These are phyloP conservation scores for Cosmia trapezina DNA, from an alignment of 2,888 invertebrate species.

Conservation along the genomic window DNA sequence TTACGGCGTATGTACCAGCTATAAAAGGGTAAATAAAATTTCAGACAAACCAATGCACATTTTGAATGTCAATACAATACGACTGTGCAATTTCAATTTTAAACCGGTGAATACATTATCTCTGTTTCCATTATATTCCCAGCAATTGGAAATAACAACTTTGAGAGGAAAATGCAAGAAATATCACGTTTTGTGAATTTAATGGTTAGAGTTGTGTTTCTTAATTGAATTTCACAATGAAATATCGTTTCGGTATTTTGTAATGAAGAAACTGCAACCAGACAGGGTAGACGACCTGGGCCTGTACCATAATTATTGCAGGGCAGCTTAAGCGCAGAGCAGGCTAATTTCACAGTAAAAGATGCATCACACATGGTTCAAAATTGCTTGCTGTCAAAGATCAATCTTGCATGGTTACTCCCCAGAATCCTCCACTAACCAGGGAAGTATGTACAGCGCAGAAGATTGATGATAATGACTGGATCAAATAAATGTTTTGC, in stretches of 20 bases:
- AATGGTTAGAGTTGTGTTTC: constrained; percentile 13
- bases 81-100: constrained; percentile 32
- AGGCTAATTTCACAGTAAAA: background rate
- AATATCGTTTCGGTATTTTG: constrained; percentile 8
- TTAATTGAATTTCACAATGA: constrained; percentile 30
- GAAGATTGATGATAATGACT: constrained; percentile 15
- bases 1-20: background rate
- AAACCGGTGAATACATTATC: constrained; percentile 24
- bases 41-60: constrained; percentile 13
- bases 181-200: constrained; percentile 12
- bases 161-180: constrained; percentile 4
- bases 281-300: too few species aligned
- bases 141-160: constrained; percentile 21
- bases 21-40: constrained; percentile 9
- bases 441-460: too few species aligned
- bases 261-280: background rate
- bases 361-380: background rate
- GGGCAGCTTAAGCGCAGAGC: background rate
- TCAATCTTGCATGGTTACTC: background rate
- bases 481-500: constrained; percentile 9
- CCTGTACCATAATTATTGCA: background rate
- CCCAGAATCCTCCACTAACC: background rate
- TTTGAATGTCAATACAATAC: constrained; percentile 25
- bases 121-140: constrained; percentile 26
- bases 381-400: background rate